Base-by-base conservation (phyloP, 2,113 vertebrate species). In the Uropsilus gracilis region DNA sequence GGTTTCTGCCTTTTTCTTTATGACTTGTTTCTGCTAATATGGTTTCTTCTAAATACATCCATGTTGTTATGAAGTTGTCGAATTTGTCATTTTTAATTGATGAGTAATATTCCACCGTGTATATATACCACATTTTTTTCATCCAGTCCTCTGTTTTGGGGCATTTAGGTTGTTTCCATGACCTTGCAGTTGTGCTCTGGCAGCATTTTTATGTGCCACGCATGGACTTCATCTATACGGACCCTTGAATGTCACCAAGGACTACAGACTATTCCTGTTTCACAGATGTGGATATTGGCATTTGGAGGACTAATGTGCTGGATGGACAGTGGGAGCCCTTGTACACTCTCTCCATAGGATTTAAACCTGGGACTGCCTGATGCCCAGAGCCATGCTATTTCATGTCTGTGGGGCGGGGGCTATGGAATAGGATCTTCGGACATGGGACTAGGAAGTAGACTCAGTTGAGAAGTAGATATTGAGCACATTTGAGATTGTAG, bases 391-490 rank as follows among this genome's bases (percentile, higher is more conserved):
- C 50, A 84, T 22, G 6, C 11, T 37, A 7, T 71, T 80, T 76
- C 46, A 11, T 39, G 26, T 61, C 1, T 44, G 24, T 89, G 8
- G 76, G 68, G 77, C 9, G 14, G 46, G 44, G 16, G 8, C 30
- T 78, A 1, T 80, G 34, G n/a, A n/a, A n/a, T n/a, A n/a, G 20
- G 63, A 89, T 73, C 87, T 69, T 59, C 50, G 82, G 76, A 80
- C 37, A 37, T 88, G 69, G 9, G 24, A 5, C 16, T 44, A 71
- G 90, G 83, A 88, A 28, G 8, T 14, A 6, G 3, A 59, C 75
- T 64, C 80, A 66, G 26, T 46, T 89, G 55, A 81, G 46, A 75
- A 84, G 39, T 64, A 76, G 64, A 61, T 83, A 55, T 26, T 32
- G 30, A 89, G 7, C 42, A 78, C 24, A 22, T 64, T 3, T 93